Conservation (phyloP, 2,113 vertebrate genomes). For the Hippopotamus amphibius region DNA sequence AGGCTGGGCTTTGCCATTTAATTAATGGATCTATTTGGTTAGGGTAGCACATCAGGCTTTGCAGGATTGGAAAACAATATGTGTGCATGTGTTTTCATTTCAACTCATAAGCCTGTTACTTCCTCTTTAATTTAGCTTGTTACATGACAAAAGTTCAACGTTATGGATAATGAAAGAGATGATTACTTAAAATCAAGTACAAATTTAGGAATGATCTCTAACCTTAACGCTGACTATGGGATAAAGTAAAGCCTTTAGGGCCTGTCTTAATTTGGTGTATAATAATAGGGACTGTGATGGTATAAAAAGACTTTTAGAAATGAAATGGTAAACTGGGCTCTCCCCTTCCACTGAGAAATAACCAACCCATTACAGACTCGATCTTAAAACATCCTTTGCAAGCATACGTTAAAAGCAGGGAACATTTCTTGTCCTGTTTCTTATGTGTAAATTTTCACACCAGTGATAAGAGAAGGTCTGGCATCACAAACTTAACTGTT, state of each 20-base stretch:
- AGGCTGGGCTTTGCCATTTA: neutral
- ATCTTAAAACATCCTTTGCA: neutral
- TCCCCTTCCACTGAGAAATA: neutral
- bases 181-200: neutral
- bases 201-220: neutral
- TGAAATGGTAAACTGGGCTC: neutral
- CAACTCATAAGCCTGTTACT: neutral
- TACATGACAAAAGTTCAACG: neutral
- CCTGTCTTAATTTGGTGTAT: neutral
- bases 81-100: neutral
- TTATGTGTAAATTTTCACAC: neutral
- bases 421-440: neutral
- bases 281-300: neutral
- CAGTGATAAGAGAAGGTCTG: neutral
- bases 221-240: neutral
- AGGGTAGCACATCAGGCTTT: neutral
- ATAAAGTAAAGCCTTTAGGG: neutral
- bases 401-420: neutral
- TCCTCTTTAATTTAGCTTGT: slow-evolving; percentile 10
- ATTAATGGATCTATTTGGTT: neutral
- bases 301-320: neutral
- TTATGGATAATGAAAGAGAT: neutral
- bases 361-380: neutral
- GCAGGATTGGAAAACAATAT: neutral
- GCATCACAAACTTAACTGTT: neutral